Percentiles rank a stretch among this genome's conserved stretches.
phyloP scores from a whole-genome alignment of 1,140 invertebrate species.

The Varroa destructor region DNA sequence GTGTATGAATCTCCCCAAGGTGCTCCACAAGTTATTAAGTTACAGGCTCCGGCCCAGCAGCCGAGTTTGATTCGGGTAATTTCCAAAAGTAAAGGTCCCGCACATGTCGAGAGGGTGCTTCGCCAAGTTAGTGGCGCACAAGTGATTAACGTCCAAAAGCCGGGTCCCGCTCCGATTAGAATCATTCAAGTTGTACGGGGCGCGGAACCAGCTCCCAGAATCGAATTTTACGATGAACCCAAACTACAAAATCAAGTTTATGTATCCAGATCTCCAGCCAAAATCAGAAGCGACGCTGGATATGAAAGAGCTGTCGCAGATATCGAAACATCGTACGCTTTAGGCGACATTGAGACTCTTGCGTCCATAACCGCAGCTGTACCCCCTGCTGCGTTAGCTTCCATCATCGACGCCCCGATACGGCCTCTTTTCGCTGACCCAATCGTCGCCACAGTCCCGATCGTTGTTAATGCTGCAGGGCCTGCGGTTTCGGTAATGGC shows the following conservation, averaged over 20 bases:
- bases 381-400: too few species aligned
- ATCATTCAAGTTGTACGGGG: conserved; percentile 20
- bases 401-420: too few species aligned
- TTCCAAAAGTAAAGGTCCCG: conserved; percentile 14
- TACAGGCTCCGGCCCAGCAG: not conserved
- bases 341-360: too few species aligned
- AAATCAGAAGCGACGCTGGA: not conserved
- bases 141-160: conserved; percentile 24
- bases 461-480: too few species aligned
- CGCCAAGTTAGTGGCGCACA: not conserved
- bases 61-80: conserved; percentile 17
- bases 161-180: not conserved
- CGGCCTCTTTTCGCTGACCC: too few species aligned
- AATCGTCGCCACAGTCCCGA: too few species aligned
- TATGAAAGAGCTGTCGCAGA: too few species aligned
- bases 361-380: too few species aligned
- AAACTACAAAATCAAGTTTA: conserved; percentile 5
- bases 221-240: conserved; percentile 18
- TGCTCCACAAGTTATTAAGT: conserved; percentile 6
- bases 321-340: too few species aligned
- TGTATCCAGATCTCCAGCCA: not conserved
- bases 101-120: conserved; percentile 12
- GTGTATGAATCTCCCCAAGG: conserved; percentile 5
- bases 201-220: conserved; percentile 1
- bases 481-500: too few species aligned